Conservation (phyloP, 2,113 vertebrate genomes). For the Brachyistius frenatus region DNA sequence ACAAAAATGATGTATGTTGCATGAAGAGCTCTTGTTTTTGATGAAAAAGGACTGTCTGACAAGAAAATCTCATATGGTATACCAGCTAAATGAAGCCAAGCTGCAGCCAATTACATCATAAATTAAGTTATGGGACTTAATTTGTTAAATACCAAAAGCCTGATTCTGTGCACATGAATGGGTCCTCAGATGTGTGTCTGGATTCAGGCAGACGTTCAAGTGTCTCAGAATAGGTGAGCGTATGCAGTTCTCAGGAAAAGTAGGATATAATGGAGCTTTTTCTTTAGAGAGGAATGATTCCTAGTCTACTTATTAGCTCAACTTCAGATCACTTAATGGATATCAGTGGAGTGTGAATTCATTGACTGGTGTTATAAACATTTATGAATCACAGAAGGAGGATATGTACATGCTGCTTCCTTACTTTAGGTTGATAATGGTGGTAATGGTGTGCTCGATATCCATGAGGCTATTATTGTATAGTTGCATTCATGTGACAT, state of each 20-base stretch:
- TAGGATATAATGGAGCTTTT: too few relatives aligned
- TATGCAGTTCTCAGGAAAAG: background rate
- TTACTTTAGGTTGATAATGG: background rate
- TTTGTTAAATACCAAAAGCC: slow-evolving; percentile 70
- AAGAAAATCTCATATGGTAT: slow-evolving; percentile 12
- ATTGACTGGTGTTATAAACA: background rate
- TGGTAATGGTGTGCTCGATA: background rate
- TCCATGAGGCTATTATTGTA: background rate
- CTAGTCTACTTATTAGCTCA: background rate
- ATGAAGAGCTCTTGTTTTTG: slow-evolving; percentile 33
- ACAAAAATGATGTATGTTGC: background rate
- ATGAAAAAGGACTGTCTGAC: slow-evolving; percentile 19
- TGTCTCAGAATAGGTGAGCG: background rate
- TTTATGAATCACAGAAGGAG: background rate
- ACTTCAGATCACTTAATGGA: background rate
- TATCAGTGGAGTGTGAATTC: background rate
- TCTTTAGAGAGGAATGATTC: too few relatives aligned
- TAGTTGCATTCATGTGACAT: background rate
- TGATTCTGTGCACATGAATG: slow-evolving; percentile 73
- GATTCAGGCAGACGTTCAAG: background rate
- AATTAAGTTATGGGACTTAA: slow-evolving; percentile 78
- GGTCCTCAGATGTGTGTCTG: slow-evolving; percentile 50
- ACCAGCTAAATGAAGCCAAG: slow-evolving; percentile 71
- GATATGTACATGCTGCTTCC: background rate
- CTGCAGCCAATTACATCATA: slow-evolving; percentile 78